Evolutionary conservation across 2,797 vertebrate species (phyloP).

Genomic region (Parauchenoglanis punctatus): DNA sequence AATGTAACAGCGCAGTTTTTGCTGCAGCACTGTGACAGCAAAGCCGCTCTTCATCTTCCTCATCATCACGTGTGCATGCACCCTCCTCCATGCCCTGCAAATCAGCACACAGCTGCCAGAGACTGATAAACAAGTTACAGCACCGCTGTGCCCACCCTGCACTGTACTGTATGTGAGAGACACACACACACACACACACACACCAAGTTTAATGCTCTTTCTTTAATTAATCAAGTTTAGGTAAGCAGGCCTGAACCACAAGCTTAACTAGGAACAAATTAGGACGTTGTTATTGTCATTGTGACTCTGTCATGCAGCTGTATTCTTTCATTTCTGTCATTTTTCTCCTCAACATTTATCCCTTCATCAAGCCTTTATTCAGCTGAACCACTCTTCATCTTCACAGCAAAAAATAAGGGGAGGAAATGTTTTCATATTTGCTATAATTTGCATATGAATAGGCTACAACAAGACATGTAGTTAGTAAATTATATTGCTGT

Average conservation of each 20-base stretch:
- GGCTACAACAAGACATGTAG: background rate
- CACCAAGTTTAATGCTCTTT: background rate
- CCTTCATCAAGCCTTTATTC: background rate
- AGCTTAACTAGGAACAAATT: slow-evolving; percentile 38
- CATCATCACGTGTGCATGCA: slow-evolving; percentile 53
- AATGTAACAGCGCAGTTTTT: background rate
- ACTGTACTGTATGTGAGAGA: background rate
- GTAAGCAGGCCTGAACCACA: slow-evolving; percentile 50
- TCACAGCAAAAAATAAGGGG: background rate
- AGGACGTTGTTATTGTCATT: background rate
- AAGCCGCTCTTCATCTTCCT: slow-evolving; percentile 39
- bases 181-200: background rate
- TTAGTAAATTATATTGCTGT: background rate
- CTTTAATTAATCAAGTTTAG: slow-evolving; percentile 51
- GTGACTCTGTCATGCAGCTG: background rate
- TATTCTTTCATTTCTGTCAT: background rate
- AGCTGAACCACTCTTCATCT: background rate
- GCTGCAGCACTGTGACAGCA: slow-evolving; percentile 2
- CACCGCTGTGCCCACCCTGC: slow-evolving; percentile 51
- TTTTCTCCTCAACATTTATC: background rate
- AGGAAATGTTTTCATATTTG: background rate
- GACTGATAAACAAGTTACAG: slow-evolving; percentile 75
- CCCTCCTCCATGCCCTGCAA: slow-evolving; percentile 55
- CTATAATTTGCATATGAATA: background rate
- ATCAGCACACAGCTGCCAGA: slow-evolving; percentile 77